phyloP scores from a whole-genome alignment of 1,140 invertebrate genomes.

The Eurosta solidaginis region DNA sequence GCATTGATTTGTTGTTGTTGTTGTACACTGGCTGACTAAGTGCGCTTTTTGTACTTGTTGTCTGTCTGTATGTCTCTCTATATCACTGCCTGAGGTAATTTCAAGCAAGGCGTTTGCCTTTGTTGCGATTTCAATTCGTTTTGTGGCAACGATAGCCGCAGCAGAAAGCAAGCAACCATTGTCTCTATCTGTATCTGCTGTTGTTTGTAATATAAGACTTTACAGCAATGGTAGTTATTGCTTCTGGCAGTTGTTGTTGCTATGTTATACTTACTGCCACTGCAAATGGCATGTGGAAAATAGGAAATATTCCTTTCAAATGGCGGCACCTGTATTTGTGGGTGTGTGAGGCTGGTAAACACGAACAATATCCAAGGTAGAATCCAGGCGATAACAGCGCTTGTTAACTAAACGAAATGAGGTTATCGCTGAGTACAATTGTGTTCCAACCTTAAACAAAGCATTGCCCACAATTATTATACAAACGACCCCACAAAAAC shows the following conservation, averaged over 20 bases:
- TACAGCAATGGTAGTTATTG: not conserved
- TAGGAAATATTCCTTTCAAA: not conserved
- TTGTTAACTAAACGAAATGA: not conserved
- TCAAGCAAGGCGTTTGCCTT: not conserved
- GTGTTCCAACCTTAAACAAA: not conserved
- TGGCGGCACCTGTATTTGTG: not conserved
- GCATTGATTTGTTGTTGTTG: slow-evolving; percentile 9
- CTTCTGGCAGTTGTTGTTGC: not conserved
- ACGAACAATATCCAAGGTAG: no score
- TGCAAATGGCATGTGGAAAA: slow-evolving; percentile 5
- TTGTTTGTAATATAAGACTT: not conserved
- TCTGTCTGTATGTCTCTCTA: not conserved
- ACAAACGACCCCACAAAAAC: not conserved
- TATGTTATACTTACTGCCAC: not conserved
- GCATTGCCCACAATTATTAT: not conserved
- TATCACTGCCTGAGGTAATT: not conserved
- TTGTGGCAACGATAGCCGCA: not conserved
- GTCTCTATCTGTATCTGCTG: not conserved
- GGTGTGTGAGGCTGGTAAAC: no score
- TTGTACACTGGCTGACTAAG: not conserved
- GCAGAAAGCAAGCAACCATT: no score
- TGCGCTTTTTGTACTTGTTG: not conserved
- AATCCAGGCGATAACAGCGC: not conserved
- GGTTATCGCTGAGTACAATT: not conserved
- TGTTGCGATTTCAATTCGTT: not conserved